Conservation (phyloP, 2,888 invertebrate genomes). For the Cenopis cana region DNA sequence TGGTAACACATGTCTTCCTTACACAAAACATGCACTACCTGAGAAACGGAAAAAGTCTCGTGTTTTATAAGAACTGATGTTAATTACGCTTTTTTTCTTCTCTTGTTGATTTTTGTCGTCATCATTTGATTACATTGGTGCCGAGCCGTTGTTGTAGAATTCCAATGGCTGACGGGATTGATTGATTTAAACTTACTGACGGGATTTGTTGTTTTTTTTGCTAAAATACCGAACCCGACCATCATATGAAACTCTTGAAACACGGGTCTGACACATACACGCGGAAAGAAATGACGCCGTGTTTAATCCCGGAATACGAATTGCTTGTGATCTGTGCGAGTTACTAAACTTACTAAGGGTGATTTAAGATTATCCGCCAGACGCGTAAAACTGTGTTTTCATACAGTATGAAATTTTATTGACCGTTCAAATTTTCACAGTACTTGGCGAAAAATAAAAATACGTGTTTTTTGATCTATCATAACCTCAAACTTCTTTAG, state of each 20-base stretch:
- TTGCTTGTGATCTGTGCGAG: no score
- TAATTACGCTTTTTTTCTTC: background rate
- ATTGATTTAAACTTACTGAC: background rate
- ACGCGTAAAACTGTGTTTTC: no score
- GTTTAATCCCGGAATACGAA: no score
- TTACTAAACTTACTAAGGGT: no score
- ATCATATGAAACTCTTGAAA: background rate
- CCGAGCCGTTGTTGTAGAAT: conserved; percentile 5
- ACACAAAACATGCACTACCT: background rate
- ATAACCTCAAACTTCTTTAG: no score
- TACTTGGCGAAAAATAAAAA: no score
- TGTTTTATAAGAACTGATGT: background rate
- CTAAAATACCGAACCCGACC: background rate
- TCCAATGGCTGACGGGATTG: background rate
- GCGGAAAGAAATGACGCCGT: no score
- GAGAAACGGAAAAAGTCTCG: background rate
- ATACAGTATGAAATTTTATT: no score
- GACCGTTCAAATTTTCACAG: no score
- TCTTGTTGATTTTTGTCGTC: background rate
- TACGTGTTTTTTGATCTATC: no score
- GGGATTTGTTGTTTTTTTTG: background rate
- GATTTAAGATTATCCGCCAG: no score
- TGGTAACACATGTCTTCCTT: conserved; percentile 1
- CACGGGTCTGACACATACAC: no score
- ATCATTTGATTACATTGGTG: background rate